Percentiles rank a stretch among this genome's conserved stretches.
Conservation (phyloP, 2,888 invertebrate genomes). For the Euzetes globulus region DNA sequence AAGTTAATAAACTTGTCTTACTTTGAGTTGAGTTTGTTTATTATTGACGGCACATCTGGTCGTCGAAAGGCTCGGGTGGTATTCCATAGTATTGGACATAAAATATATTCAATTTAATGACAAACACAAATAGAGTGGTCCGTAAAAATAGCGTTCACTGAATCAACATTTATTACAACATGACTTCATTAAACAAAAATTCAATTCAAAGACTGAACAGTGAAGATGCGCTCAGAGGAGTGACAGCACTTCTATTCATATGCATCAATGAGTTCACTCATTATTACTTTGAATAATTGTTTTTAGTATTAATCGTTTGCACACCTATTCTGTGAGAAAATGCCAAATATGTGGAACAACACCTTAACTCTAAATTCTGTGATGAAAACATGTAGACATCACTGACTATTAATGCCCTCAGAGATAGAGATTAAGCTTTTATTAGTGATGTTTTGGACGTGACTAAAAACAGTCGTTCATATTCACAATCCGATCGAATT, state of each 20-base stretch:
- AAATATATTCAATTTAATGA: constrained; percentile 1
- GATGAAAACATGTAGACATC: no score
- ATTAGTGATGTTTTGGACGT: neutral
- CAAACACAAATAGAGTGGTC: neutral
- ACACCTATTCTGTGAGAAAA: neutral
- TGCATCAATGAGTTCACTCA: neutral
- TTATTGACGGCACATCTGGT: constrained; percentile 12
- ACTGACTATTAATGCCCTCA: no score
- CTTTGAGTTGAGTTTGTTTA: constrained; percentile 15
- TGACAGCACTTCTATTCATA: neutral
- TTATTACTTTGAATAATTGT: neutral
- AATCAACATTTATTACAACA: neutral
- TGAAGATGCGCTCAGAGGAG: neutral
- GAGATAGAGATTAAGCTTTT: neutral
- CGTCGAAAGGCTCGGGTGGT: neutral
- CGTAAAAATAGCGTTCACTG: neutral
- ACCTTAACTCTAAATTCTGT: neutral
- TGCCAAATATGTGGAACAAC: neutral
- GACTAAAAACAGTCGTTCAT: neutral
- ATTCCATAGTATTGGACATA: neutral
- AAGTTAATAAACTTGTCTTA: constrained; percentile 1
- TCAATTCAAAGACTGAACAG: neutral
- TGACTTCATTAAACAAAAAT: neutral
- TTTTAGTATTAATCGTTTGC: neutral
- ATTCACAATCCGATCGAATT: neutral